Conservation (phyloP, 2,797 vertebrate genomes). For the Parauchenoglanis ngamensis region DNA sequence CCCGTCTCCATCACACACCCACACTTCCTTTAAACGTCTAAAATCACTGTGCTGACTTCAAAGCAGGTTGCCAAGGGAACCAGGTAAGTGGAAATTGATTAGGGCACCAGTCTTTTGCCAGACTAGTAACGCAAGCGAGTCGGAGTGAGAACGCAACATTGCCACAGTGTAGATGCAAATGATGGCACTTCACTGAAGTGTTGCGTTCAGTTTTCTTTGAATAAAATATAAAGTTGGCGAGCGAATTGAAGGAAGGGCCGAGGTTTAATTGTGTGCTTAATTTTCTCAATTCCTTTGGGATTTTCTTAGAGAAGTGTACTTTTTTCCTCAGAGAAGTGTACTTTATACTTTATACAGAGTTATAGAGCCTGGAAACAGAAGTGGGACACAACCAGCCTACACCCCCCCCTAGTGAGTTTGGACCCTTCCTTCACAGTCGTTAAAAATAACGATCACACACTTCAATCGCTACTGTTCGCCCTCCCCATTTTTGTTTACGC, state of each 20-base stretch:
- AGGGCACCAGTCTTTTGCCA: constrained; percentile 43
- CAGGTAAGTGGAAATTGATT: constrained; percentile 60
- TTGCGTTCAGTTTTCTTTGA: not conserved
- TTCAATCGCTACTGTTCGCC: not conserved
- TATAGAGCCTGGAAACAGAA: not conserved
- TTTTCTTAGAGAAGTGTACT: not conserved
- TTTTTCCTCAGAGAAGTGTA: not conserved
- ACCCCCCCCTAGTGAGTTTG: not conserved
- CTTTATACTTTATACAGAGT: not conserved
- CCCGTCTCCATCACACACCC: not conserved
- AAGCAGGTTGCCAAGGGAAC: constrained; percentile 62
- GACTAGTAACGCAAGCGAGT: not conserved
- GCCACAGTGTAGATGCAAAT: not conserved
- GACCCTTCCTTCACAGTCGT: not conserved
- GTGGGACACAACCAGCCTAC: not conserved
- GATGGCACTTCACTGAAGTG: not conserved
- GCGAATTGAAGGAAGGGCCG: not conserved
- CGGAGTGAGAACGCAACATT: not conserved
- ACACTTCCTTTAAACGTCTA: constrained; percentile 10
- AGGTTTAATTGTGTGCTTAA: not conserved
- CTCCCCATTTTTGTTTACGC: not conserved
- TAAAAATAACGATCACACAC: not conserved
- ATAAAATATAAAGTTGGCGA: not conserved
- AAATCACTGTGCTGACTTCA: constrained; percentile 32
- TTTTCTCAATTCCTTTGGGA: not conserved